Base-by-base conservation (phyloP, 2,113 vertebrate species). In the Sylvietta virens region DNA sequence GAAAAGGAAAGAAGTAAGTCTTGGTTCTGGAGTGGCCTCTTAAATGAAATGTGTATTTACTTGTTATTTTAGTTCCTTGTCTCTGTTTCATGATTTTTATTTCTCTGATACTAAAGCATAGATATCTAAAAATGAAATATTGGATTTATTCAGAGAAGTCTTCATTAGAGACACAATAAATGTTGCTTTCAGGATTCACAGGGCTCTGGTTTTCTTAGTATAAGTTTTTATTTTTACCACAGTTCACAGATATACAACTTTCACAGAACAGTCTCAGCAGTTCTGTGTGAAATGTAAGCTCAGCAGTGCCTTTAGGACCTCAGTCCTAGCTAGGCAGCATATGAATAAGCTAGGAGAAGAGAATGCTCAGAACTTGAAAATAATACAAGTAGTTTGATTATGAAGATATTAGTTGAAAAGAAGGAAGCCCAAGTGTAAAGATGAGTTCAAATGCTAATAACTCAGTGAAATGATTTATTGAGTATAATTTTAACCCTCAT, bases 241-340 rank as follows among this genome's bases (percentile, higher is more conserved):
- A 78, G 28, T 78, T 90, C 71, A 82, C 54, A 66, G 58, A 73
- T 56, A 94, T 19, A 74, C 74, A 96, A 44, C 24, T 69, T 93
- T 37, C 42, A 86, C 13, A 3, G 33, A 84, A 78, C 31, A 88
- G 27, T 23, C 37, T 84, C 70, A 77, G 74, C 60, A 91, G 40
- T 60, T 82, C 39, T 72, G 33, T 86, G 62, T 88, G 67, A 93
- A 94, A 78, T 64, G 58, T 80, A 54, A 18, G 22, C 42, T 95
- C 42, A 93, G 81, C 78, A 88, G 7, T 78, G 48, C 26, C 51
- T 94, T 91, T 44, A 74, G 37, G 54, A 90, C 45, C 30, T 67
- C 70, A 69, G 30, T 51, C 61, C 60, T 69, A 23, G 1, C 22
- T 45, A 86, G 37, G 31, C 28, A 81, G 42, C 11, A 19, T 21